Evolutionary conservation across 2,888 invertebrate species (phyloP).

Genomic region (Syritta pipiens): DNA sequence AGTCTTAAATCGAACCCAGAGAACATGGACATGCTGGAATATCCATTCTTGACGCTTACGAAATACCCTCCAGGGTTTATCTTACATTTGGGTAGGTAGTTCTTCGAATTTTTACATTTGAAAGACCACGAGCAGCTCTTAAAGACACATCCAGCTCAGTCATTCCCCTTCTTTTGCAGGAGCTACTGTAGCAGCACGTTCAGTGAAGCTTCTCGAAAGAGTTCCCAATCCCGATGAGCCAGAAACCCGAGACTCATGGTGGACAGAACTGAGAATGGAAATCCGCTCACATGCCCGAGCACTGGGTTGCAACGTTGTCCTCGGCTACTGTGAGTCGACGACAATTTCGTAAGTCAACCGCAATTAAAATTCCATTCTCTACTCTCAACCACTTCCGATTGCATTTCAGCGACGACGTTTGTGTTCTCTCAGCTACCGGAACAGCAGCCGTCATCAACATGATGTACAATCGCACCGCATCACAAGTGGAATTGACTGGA

Average conservation of each 20-base stretch:
- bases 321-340: conserved; percentile 95
- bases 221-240: conserved; percentile 93
- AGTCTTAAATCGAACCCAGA: conserved; percentile 86
- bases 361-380: too few species aligned
- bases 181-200: conserved; percentile 91
- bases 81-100: conserved; percentile 86
- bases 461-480: conserved; percentile 79
- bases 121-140: too few species aligned
- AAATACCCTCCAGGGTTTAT: conserved; percentile 94
- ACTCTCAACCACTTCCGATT: too few species aligned
- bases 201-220: conserved; percentile 89
- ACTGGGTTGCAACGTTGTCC: conserved; percentile 94
- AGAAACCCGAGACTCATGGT: conserved; percentile 96
- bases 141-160: too few species aligned
- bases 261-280: conserved; percentile 97
- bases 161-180: conserved; percentile 78
- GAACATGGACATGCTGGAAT: conserved; percentile 93
- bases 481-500: conserved; percentile 75
- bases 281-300: conserved; percentile 95
- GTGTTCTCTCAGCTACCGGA: conserved; percentile 94
- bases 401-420: conserved; percentile 91
- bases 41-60: conserved; percentile 96
- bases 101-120: too few species aligned
- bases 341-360: conserved; percentile 88
- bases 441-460: conserved; percentile 92